A percentile compares a stretch with the other conserved stretches of the same genome.
These are phyloP conservation scores for Ectropis crepuscularia DNA, from an alignment of 2,888 invertebrate species.

Conservation along the genomic window DNA sequence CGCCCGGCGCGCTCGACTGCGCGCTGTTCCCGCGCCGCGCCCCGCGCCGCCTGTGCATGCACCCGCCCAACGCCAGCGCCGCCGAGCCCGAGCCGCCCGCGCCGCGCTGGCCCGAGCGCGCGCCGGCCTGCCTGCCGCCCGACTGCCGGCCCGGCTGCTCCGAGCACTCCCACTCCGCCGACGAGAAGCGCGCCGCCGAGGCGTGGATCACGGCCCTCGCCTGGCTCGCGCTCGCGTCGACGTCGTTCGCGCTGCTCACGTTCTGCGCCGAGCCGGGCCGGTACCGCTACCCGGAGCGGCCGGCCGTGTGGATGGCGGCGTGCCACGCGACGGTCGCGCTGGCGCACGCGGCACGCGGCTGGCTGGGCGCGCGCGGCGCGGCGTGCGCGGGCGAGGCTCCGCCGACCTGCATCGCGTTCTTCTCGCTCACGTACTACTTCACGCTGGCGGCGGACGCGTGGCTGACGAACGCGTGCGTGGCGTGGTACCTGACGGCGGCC, in stretches of 20 bases:
- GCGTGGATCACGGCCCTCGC: slow-evolving; percentile 92
- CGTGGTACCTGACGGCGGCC: slow-evolving; percentile 95
- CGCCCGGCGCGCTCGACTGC: slow-evolving; percentile 88
- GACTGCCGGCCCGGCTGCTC: slow-evolving; percentile 88
- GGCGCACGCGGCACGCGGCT: slow-evolving; percentile 89
- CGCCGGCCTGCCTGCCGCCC: slow-evolving; percentile 72
- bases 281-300: slow-evolving; percentile 96
- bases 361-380: slow-evolving; percentile 72
- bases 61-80: slow-evolving; percentile 83
- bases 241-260: slow-evolving; percentile 92
- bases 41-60: slow-evolving; percentile 90
- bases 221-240: slow-evolving; percentile 91
- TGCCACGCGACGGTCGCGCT: slow-evolving; percentile 93
- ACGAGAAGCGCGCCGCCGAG: slow-evolving; percentile 89
- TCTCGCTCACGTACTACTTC: slow-evolving; percentile 91
- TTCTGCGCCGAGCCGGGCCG: slow-evolving; percentile 95
- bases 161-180: slow-evolving; percentile 87
- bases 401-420: slow-evolving; percentile 89
- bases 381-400: slow-evolving; percentile 70
- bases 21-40: slow-evolving; percentile 90
- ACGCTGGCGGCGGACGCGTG: slow-evolving; percentile 92
- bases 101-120: slow-evolving; percentile 73
- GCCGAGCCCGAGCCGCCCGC: slow-evolving; percentile 77
- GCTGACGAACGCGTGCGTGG: slow-evolving; percentile 95
- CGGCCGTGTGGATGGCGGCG: slow-evolving; percentile 94